Evolutionary conservation across 2,113 vertebrate genomes (phyloP).

Genomic region (Rhipidura dahli): DNA sequence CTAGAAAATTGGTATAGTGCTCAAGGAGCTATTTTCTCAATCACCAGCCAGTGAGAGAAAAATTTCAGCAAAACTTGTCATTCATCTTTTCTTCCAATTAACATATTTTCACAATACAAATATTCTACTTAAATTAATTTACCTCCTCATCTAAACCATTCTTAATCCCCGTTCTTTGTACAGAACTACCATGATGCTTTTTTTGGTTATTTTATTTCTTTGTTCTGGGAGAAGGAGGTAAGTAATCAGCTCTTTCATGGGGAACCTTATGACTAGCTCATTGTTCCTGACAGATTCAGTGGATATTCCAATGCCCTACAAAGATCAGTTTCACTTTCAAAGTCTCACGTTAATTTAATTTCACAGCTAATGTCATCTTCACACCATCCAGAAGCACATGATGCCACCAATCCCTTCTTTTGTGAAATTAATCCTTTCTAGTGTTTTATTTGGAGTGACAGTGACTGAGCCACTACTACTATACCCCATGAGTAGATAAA

Average conservation of each 20-base stretch:
- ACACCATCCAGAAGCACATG: neutral
- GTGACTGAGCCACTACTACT: neutral
- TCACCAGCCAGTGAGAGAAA: neutral
- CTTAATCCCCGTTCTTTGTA: neutral
- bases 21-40: neutral
- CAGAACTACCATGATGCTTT: neutral
- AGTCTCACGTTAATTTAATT: neutral
- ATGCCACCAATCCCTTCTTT: neutral
- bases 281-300: neutral
- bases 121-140: neutral
- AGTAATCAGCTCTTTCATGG: neutral
- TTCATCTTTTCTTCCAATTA: neutral
- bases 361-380: neutral
- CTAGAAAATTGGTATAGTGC: neutral
- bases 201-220: neutral
- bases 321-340: neutral
- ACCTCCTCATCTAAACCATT: neutral
- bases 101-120: neutral
- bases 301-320: neutral
- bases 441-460: neutral
- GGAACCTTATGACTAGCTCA: neutral
- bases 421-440: neutral
- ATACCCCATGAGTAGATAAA: neutral
- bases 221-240: neutral
- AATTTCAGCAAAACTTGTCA: neutral